Conservation (phyloP, 1,140 invertebrate species). For the Grapholita molesta region DNA sequence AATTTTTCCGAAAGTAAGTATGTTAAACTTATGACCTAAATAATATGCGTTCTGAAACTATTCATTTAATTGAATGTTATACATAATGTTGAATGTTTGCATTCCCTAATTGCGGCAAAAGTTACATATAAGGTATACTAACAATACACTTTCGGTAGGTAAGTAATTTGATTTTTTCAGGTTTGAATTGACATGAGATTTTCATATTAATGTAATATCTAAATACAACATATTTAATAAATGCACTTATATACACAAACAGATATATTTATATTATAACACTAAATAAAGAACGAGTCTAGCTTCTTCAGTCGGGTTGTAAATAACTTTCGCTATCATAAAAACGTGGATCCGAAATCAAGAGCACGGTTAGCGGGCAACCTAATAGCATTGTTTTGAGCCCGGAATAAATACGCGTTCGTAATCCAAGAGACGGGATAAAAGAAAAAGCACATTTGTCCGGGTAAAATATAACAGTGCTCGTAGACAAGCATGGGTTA, state of each 20-base stretch:
- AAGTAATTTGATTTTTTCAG: too few species aligned
- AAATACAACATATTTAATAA: too few species aligned
- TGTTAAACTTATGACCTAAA: too few species aligned
- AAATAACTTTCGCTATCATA: not conserved
- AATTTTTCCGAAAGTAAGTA: too few species aligned
- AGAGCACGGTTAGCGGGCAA: not conserved
- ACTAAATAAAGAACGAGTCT: not conserved
- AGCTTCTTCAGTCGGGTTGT: not conserved
- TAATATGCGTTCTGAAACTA: too few species aligned
- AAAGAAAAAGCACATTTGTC: slow-evolving; percentile 15
- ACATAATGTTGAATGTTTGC: too few species aligned
- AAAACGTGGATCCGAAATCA: not conserved
- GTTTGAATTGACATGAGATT: too few species aligned
- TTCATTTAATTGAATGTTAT: too few species aligned
- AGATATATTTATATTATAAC: not conserved
- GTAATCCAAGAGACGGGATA: slow-evolving; percentile 5
- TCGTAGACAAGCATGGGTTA: slow-evolving; percentile 27
- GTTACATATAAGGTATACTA: too few species aligned
- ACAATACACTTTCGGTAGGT: too few species aligned
- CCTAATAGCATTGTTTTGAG: not conserved
- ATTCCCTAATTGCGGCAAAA: too few species aligned
- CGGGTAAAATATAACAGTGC: slow-evolving; percentile 9
- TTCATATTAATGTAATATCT: too few species aligned
- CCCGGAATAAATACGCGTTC: not conserved
- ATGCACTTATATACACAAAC: not conserved